Conservation (phyloP, 2,888 invertebrate species). For the Drosophila nigricruria region DNA sequence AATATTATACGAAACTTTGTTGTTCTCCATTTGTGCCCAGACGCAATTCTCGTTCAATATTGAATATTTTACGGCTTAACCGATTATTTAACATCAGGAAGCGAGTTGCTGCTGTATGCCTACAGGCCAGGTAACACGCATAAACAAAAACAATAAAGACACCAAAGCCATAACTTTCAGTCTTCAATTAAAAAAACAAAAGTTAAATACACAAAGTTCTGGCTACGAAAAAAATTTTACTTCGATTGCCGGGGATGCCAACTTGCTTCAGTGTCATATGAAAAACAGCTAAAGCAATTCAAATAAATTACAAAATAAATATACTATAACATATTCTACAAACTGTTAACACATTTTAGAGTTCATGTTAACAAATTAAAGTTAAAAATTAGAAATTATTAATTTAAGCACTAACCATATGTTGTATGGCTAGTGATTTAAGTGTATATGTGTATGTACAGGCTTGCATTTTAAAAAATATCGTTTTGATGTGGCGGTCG, state of each 20-base stretch:
- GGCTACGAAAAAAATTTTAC: conserved; percentile 5
- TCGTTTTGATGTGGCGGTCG: not conserved
- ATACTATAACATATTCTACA: not conserved
- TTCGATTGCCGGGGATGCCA: conserved; percentile 9
- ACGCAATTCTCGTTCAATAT: not conserved
- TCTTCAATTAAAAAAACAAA: conserved; percentile 1
- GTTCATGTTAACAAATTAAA: not conserved
- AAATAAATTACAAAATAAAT: not conserved
- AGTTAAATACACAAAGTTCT: conserved; percentile 10
- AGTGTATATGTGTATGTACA: not conserved
- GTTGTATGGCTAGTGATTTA: too few relatives aligned
- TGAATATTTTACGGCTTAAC: not conserved
- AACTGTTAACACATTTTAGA: not conserved
- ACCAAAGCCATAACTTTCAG: conserved; percentile 15
- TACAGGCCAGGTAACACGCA: not conserved
- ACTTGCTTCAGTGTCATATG: conserved; percentile 1
- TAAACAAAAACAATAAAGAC: conserved; percentile 6
- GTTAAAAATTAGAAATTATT: not conserved
- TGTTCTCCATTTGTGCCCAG: conserved; percentile 24
- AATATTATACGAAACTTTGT: not conserved
- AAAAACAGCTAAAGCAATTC: conserved; percentile 4
- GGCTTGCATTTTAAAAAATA: conserved; percentile 2
- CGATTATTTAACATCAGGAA: conserved; percentile 16
- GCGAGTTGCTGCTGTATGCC: not conserved
- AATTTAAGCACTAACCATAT: not conserved